A percentile compares a stretch with the other conserved stretches of the same genome.
These are phyloP conservation scores for Virgularia gustaviana DNA, from an alignment of 92 coral and sea anemone species.

Conservation along the genomic window DNA sequence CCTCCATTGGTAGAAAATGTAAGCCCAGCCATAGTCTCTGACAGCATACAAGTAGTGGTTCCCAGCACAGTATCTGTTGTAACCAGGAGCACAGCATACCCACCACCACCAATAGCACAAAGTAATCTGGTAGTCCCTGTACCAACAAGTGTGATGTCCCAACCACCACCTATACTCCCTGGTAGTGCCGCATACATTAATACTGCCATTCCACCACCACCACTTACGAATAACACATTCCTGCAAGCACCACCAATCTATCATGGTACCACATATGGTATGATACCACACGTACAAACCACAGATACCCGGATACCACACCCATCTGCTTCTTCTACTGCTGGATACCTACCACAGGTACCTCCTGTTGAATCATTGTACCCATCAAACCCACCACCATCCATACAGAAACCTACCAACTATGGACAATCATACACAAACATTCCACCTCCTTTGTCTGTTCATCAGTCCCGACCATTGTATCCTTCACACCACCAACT, in stretches of 20 bases:
- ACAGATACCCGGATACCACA: conserved; percentile 40
- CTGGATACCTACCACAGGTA: conserved; percentile 62
- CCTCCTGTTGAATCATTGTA: conserved; percentile 56
- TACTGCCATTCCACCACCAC: background rate
- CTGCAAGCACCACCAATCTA: conserved; percentile 63
- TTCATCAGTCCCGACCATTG: background rate
- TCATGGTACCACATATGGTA: background rate
- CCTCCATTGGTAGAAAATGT: conserved; percentile 68
- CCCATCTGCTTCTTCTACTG: conserved; percentile 55
- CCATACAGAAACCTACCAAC: conserved; percentile 62
- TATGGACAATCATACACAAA: conserved; percentile 64
- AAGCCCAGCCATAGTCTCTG: conserved; percentile 81
- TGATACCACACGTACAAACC: background rate
- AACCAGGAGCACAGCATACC: background rate
- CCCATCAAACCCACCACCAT: conserved; percentile 56
- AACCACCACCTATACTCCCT: background rate
- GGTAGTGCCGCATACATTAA: background rate
- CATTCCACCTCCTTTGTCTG: conserved; percentile 39
- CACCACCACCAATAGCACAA: background rate
- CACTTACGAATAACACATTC: conserved; percentile 45
- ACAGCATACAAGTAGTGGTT: background rate
- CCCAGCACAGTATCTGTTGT: background rate
- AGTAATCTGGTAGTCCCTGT: background rate
- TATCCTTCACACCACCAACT: conserved; percentile 26
- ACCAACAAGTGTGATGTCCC: background rate